Evolutionary conservation across 2,797 vertebrate genomes (phyloP).

Genomic region (Scomberomorus guttatus): DNA sequence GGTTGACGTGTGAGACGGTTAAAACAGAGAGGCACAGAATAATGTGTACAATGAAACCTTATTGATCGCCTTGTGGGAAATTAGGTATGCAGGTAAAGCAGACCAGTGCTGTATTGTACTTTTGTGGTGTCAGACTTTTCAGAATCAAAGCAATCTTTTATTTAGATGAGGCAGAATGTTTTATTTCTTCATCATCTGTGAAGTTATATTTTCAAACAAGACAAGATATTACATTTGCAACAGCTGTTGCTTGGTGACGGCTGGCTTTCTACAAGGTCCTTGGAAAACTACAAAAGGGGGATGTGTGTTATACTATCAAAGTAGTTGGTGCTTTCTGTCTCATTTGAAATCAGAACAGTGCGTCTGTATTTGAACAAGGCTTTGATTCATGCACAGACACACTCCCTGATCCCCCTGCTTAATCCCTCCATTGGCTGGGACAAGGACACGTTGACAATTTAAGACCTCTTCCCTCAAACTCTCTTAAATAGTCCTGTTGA

Average conservation of each 20-base stretch:
- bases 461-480: conserved; percentile 84
- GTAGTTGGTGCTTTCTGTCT: conserved; percentile 65
- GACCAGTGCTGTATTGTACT: background rate
- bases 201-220: conserved; percentile 47
- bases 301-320: conserved; percentile 71
- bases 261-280: conserved; percentile 61
- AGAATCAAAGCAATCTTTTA: conserved; percentile 49
- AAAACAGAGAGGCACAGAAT: conserved; percentile 20
- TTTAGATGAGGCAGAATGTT: conserved; percentile 35
- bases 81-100: conserved; percentile 30
- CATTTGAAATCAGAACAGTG: conserved; percentile 83
- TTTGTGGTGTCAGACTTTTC: conserved; percentile 11
- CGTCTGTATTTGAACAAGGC: conserved; percentile 84
- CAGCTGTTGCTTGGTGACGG: conserved; percentile 67
- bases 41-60: conserved; percentile 4
- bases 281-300: conserved; percentile 61
- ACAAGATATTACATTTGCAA: conserved; percentile 41
- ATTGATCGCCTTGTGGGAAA: conserved; percentile 26
- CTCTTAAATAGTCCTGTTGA: conserved; percentile 82
- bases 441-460: conserved; percentile 90
- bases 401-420: conserved; percentile 85
- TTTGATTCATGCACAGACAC: conserved; percentile 89
- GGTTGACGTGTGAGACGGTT: conserved; percentile 20
- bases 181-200: conserved; percentile 47
- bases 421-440: conserved; percentile 86